Evolutionary conservation across 2,888 invertebrate genomes (phyloP).

Genomic region (Epistrophe grossulariae): DNA sequence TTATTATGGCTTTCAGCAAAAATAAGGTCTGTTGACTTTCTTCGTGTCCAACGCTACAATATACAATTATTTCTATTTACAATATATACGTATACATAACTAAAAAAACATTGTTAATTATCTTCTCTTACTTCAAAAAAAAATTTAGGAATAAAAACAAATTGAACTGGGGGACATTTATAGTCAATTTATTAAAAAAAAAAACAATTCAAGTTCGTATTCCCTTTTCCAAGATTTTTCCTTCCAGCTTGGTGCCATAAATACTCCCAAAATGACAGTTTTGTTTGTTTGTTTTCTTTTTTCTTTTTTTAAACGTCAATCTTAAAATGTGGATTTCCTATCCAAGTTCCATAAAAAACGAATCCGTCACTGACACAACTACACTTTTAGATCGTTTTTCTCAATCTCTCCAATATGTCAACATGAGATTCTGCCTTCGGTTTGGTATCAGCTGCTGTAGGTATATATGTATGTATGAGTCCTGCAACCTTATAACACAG

Average conservation of each 20-base stretch:
- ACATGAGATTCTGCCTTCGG: slow-evolving; percentile 33
- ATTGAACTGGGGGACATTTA: too few relatives aligned
- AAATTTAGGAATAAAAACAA: too few relatives aligned
- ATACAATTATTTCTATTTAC: too few relatives aligned
- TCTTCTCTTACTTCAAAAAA: too few relatives aligned
- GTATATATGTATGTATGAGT: background rate
- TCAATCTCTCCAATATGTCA: slow-evolving; percentile 45
- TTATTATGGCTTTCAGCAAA: too few relatives aligned
- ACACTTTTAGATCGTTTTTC: slow-evolving; percentile 40
- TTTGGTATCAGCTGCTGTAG: slow-evolving; percentile 24
- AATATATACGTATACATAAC: too few relatives aligned
- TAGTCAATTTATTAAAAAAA: background rate
- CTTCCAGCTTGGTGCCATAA: background rate
- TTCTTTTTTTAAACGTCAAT: background rate
- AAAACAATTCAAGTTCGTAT: background rate
- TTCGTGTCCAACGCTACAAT: too few relatives aligned
- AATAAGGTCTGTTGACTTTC: too few relatives aligned
- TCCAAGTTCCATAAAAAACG: slow-evolving; percentile 9
- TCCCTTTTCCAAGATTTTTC: background rate
- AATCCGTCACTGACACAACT: slow-evolving; percentile 38
- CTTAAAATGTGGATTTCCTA: slow-evolving; percentile 16
- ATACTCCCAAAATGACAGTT: slow-evolving; percentile 14
- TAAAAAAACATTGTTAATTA: too few relatives aligned
- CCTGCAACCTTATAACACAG: slow-evolving; percentile 21
- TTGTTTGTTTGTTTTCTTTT: slow-evolving; percentile 10